Evolutionary conservation across 2,113 vertebrate genomes (phyloP).

Genomic region (Etia nguti): DNA sequence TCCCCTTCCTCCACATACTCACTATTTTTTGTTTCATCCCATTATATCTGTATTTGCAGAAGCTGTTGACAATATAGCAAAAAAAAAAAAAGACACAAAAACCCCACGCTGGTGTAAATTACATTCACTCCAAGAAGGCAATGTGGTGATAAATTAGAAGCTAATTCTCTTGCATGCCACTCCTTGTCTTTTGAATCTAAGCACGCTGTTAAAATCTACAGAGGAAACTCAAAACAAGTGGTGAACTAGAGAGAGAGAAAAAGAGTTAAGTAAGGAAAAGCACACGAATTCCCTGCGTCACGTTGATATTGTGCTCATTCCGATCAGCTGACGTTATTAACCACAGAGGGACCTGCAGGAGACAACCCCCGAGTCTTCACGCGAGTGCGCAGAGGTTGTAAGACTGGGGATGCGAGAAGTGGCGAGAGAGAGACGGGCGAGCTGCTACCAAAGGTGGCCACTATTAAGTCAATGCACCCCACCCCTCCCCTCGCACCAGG

Average conservation of each 20-base stretch:
- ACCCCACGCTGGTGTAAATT: conserved; percentile 13
- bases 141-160: conserved; percentile 19
- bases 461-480: conserved; percentile 35
- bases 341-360: not conserved
- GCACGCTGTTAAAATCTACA: conserved; percentile 18
- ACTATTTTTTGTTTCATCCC: conserved; percentile 19
- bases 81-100: not conserved
- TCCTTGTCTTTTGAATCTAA: conserved; percentile 32
- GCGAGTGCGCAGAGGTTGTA: not conserved
- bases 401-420: not conserved
- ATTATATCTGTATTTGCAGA: conserved; percentile 49
- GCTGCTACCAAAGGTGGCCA: conserved; percentile 26
- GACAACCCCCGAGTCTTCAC: not conserved
- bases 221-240: not conserved
- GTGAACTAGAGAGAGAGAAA: not conserved
- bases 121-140: conserved; percentile 2
- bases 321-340: not conserved
- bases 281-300: not conserved
- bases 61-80: conserved; percentile 39
- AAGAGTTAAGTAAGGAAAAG: not conserved
- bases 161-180: not conserved
- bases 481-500: conserved; percentile 28
- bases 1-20: conserved; percentile 3
- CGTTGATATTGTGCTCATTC: not conserved
- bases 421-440: not conserved